Percentiles rank a stretch among this genome's conserved stretches.
Evolutionary conservation across 2,888 invertebrate genomes (phyloP).

Genomic region (Microplitis deprimator): DNA sequence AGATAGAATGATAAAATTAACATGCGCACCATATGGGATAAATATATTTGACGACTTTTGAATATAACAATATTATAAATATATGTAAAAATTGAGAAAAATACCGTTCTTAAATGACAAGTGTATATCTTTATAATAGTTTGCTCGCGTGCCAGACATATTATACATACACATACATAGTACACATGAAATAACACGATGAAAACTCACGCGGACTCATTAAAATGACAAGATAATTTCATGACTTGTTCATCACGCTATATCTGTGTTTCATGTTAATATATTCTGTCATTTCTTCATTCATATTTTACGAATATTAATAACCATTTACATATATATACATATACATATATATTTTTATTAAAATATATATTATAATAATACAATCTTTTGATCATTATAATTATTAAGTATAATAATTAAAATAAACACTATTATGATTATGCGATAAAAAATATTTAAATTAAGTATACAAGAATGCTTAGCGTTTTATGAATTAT

Average conservation of each 20-base stretch:
- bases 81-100: conserved; percentile 15
- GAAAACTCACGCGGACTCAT: conserved; percentile 46
- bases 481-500: too few relatives aligned
- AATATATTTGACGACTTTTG: not conserved
- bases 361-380: too few relatives aligned
- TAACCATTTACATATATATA: not conserved
- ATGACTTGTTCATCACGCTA: conserved; percentile 42
- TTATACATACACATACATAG: conserved; percentile 1
- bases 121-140: conserved; percentile 39
- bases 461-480: too few relatives aligned
- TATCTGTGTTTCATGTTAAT: conserved; percentile 13
- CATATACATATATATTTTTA: too few relatives aligned
- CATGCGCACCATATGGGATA: not conserved
- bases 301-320: conserved; percentile 13
- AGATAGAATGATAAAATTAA: not conserved
- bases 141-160: conserved; percentile 40
- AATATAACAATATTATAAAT: not conserved
- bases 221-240: conserved; percentile 47
- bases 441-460: too few relatives aligned
- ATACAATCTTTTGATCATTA: too few relatives aligned
- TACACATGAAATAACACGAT: conserved; percentile 21
- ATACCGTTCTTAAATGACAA: conserved; percentile 21
- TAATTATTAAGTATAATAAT: too few relatives aligned
- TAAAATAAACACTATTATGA: too few relatives aligned
- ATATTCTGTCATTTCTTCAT: conserved; percentile 15